Evolutionary conservation across 2,888 invertebrate species (phyloP).

Genomic region (Selenia dentaria): DNA sequence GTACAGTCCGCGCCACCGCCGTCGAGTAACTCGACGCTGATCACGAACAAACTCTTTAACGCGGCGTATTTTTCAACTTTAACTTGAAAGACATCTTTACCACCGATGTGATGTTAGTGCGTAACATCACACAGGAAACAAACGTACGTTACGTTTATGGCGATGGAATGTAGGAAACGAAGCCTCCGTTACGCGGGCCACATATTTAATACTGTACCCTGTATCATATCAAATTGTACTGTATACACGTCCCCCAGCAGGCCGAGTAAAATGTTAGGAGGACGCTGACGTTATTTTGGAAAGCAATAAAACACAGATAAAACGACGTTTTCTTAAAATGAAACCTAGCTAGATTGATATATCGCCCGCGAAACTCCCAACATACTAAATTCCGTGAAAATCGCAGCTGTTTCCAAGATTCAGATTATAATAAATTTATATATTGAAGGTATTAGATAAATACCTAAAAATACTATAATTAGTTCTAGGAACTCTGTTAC

Average conservation of each 20-base stretch:
- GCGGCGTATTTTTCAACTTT: conserved; percentile 95
- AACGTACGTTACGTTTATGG: conserved; percentile 77
- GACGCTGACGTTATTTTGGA: conserved; percentile 46
- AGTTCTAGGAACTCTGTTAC: no score
- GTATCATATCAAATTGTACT: conserved; percentile 40
- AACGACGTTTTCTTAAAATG: no score
- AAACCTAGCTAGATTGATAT: no score
- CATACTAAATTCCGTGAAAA: no score
- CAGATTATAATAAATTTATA: no score
- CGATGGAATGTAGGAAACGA: conserved; percentile 70
- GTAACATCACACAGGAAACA: conserved; percentile 75
- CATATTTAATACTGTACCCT: conserved; percentile 61
- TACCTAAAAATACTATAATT: no score
- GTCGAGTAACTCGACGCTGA: conserved; percentile 97
- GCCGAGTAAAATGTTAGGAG: conserved; percentile 39
- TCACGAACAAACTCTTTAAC: conserved; percentile 97
- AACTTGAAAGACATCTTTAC: conserved; percentile 96
- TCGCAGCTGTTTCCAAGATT: no score
- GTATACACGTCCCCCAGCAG: conserved; percentile 24
- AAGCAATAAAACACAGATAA: no score
- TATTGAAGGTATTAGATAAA: no score
- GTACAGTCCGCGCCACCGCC: conserved; percentile 97
- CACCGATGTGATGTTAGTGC: conserved; percentile 41
- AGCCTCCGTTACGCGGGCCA: conserved; percentile 74
- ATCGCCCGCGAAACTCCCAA: no score